These are phyloP conservation scores for Nyleta sp. DNA, from an alignment of 2,888 invertebrate species.

Conservation along the genomic window DNA sequence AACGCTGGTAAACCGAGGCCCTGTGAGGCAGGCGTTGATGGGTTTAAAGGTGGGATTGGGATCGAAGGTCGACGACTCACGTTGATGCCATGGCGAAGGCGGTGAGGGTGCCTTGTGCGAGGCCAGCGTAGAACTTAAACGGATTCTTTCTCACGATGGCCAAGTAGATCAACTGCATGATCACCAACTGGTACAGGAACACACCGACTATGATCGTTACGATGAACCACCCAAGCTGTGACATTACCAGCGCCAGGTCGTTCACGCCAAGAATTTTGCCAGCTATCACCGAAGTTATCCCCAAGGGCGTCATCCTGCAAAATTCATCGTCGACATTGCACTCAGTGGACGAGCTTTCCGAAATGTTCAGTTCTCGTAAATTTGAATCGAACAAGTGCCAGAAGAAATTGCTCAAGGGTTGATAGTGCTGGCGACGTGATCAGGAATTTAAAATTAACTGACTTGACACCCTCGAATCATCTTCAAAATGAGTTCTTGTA, in stretches of 20 bases:
- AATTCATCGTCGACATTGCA: background rate
- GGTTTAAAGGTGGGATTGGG: slow-evolving; percentile 75
- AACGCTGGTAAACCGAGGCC: slow-evolving; percentile 74
- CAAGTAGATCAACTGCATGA: slow-evolving; percentile 94
- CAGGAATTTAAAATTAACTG: too few species aligned
- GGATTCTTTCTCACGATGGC: slow-evolving; percentile 92
- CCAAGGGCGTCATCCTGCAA: slow-evolving; percentile 89
- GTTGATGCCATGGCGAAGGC: slow-evolving; percentile 96
- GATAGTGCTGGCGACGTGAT: too few species aligned
- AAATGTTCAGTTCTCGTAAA: too few species aligned
- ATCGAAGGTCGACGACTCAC: slow-evolving; percentile 85
- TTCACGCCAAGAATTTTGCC: slow-evolving; percentile 90
- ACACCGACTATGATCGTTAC: slow-evolving; percentile 92
- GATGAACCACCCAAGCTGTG: slow-evolving; percentile 86
- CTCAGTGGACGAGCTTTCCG: background rate
- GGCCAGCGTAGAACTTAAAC: slow-evolving; percentile 92
- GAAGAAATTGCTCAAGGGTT: too few species aligned
- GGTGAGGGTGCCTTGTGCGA: slow-evolving; percentile 92
- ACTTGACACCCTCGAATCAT: too few species aligned
- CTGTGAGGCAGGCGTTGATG: slow-evolving; percentile 78
- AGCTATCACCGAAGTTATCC: slow-evolving; percentile 93
- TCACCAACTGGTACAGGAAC: slow-evolving; percentile 91
- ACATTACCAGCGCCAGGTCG: slow-evolving; percentile 85
- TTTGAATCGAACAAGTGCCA: too few species aligned
- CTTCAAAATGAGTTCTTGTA: too few species aligned